Evolutionary conservation across 2,113 vertebrate genomes (phyloP).

Genomic region (Burhinus bistriatus): DNA sequence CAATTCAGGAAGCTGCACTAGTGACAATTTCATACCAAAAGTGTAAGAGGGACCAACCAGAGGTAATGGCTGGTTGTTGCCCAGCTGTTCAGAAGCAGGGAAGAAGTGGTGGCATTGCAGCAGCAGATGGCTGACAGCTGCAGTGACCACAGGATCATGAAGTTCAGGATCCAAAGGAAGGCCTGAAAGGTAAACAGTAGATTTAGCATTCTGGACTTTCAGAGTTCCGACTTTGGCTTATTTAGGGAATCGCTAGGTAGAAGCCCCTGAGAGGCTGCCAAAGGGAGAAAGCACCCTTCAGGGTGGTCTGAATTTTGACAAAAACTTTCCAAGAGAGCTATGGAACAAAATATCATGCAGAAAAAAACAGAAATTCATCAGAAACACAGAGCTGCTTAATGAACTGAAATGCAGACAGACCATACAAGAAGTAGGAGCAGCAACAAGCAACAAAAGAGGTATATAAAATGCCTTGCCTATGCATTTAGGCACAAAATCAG

Average conservation of each 20-base stretch:
- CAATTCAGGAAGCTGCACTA: background rate
- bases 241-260: background rate
- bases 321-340: background rate
- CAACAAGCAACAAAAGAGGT: background rate
- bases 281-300: background rate
- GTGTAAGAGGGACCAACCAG: background rate
- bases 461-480: background rate
- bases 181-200: background rate
- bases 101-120: background rate
- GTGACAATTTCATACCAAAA: background rate
- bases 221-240: background rate
- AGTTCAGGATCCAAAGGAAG: background rate
- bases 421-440: background rate
- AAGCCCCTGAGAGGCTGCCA: background rate
- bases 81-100: background rate
- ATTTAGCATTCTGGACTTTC: background rate
- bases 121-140: background rate
- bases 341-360: background rate
- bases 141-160: background rate
- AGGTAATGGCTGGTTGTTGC: background rate
- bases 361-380: background rate
- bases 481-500: background rate
- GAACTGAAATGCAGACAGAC: background rate
- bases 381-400: background rate
- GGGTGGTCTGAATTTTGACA: background rate